Evolutionary conservation across 1,140 invertebrate species (phyloP), one percentile per base, ranked within the genome.

Genomic region (Schlechtendalia chinensis): DNA sequence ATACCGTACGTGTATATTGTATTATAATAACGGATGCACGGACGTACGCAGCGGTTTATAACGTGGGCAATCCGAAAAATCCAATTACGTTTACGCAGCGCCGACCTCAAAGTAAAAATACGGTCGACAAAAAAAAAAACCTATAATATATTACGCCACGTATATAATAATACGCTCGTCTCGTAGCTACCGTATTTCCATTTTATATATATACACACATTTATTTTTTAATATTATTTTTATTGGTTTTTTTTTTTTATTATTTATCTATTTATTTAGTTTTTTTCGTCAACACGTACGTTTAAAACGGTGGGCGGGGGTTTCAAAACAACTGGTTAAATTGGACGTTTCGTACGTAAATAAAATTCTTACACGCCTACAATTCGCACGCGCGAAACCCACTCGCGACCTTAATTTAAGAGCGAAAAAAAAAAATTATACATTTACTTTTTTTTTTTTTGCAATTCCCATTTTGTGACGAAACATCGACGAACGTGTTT

Each of bases 271-370:
- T 69, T 69, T 63, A 17, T 67, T 39, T 39, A 4, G 3, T 39
- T 47, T 45, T 67, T 50, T 69, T 72, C 19, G 69, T 72, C 53
- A 53, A 54, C 27, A 54, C 50, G 50, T 71, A 39, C 63, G n/a
- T 53, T 19, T 29, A n/a, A 39, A 39, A 8, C 5, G 47, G 69
- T 72, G 69, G 69, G 69, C 69, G 69, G 47, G 69, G 47, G 69
- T 72, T 54, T 72, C 50, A 54, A 72, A 72, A 72, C 69, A 72
- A 72, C 69, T 54, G 50, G 50, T 72, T 72, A 72, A 72, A 72
- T 72, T 72, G 69, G 69, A 72, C 69, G 69, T 72, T 72, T 72
- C 54, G 69, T 72, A 24, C 50, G 69, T 72, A 72, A 72, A 72
- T 72, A 72, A 54, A 72, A 72, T 54, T 72, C n/a, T 72, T 72